A percentile compares a stretch with the other conserved stretches of the same genome.
Conservation (phyloP, 2,113 vertebrate genomes). For the Thymallus thymallus region DNA sequence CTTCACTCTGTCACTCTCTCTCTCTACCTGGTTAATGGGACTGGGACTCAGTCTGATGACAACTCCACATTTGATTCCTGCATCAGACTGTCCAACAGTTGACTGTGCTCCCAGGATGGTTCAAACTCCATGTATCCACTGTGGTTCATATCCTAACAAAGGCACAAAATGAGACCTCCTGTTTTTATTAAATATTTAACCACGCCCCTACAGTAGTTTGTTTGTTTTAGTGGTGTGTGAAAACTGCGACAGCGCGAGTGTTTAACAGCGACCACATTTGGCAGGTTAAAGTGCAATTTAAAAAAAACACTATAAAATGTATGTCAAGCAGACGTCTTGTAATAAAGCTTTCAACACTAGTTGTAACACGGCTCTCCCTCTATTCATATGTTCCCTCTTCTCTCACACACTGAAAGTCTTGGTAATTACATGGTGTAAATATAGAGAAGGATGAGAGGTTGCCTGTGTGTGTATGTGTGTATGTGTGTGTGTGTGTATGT, state of each 20-base stretch:
- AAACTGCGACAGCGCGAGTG: slow-evolving; percentile 47
- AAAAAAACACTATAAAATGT: slow-evolving; percentile 1
- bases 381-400: slow-evolving; percentile 29
- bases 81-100: slow-evolving; percentile 37
- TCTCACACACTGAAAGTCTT: slow-evolving; percentile 13
- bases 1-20: neutral
- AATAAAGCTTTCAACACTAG: slow-evolving; percentile 48
- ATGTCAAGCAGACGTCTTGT: slow-evolving; percentile 43
- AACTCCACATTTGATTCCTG: slow-evolving; percentile 18
- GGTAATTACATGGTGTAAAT: slow-evolving; percentile 33
- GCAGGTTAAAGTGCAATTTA: slow-evolving; percentile 8
- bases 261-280: slow-evolving; percentile 53
- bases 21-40: neutral
- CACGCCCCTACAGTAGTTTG: slow-evolving; percentile 54
- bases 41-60: neutral
- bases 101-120: slow-evolving; percentile 21
- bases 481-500: neutral
- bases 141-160: slow-evolving; percentile 41
- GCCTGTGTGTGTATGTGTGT: slow-evolving; percentile 16
- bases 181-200: slow-evolving; percentile 49
- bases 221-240: slow-evolving; percentile 57
- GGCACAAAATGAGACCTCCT: slow-evolving; percentile 53
- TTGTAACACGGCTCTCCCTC: neutral
- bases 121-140: slow-evolving; percentile 25
- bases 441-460: slow-evolving; percentile 1